Evolutionary conservation across 2,797 vertebrate species (phyloP).

Genomic region (Prunella strophiata): DNA sequence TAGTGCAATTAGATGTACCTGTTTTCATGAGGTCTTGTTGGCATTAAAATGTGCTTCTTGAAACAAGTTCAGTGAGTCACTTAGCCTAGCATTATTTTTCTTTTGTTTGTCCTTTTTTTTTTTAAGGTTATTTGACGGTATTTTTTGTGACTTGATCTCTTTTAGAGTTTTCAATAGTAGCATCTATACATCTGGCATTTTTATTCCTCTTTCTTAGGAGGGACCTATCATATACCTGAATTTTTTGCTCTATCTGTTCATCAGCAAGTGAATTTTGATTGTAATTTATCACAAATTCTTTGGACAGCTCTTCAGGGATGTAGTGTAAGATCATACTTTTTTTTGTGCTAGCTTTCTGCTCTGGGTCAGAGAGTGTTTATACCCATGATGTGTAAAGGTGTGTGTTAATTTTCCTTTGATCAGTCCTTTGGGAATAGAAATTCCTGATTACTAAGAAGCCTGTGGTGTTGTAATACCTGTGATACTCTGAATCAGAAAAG

Average conservation of each 20-base stretch:
- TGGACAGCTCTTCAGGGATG: not conserved
- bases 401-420: not conserved
- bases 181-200: not conserved
- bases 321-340: not conserved
- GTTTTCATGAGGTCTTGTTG: conserved; percentile 17
- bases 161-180: not conserved
- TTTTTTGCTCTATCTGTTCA: not conserved
- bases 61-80: not conserved
- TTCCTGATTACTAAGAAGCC: not conserved
- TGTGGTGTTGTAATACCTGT: not conserved
- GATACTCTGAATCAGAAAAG: not conserved
- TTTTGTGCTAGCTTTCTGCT: not conserved
- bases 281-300: not conserved
- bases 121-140: not conserved
- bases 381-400: not conserved
- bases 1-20: conserved; percentile 34
- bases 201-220: not conserved
- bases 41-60: not conserved
- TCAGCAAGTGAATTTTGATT: not conserved
- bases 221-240: not conserved
- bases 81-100: not conserved
- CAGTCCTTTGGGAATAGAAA: not conserved
- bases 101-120: not conserved
- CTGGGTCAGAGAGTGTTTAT: not conserved
- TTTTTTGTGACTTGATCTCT: not conserved